phyloP scores from a whole-genome alignment of 2,888 invertebrate species.

The Mylabris sibirica region DNA sequence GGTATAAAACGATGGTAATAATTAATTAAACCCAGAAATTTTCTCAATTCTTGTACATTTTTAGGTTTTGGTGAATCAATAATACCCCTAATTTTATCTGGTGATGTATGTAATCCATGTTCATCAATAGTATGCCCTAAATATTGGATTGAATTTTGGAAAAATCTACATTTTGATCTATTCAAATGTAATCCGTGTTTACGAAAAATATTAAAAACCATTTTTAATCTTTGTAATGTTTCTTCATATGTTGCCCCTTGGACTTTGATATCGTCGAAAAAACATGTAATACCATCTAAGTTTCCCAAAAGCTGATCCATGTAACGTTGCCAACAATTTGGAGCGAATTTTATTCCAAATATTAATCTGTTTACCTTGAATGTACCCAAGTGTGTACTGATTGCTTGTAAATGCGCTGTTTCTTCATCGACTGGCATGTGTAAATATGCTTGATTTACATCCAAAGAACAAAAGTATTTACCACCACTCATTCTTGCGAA shows the following conservation, averaged over 20 bases:
- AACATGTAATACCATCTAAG: no score
- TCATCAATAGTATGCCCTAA: constrained; percentile 5
- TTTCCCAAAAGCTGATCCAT: constrained; percentile 48
- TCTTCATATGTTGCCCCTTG: neutral
- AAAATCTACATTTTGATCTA: constrained; percentile 13
- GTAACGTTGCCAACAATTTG: constrained; percentile 47
- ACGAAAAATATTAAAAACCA: neutral
- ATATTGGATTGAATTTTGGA: constrained; percentile 6
- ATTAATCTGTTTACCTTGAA: constrained; percentile 48
- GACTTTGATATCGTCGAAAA: neutral
- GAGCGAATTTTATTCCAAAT: constrained; percentile 48
- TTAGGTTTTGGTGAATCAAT: neutral
- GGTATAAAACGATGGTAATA: constrained; percentile 18
- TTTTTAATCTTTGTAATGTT: neutral
- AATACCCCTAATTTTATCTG: constrained; percentile 15
- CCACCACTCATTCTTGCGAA: neutral
- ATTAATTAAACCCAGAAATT: constrained; percentile 12
- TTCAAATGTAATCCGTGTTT: constrained; percentile 15
- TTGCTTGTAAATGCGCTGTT: constrained; percentile 19
- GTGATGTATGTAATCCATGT: neutral
- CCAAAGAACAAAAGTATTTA: no score
- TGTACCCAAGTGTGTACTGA: constrained; percentile 42
- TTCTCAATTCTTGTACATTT: constrained; percentile 16
- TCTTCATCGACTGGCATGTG: constrained; percentile 35
- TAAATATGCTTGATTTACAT: constrained; percentile 28